Evolutionary conservation across 2,797 vertebrate genomes (phyloP).

Genomic region (Alfaro cultratus): DNA sequence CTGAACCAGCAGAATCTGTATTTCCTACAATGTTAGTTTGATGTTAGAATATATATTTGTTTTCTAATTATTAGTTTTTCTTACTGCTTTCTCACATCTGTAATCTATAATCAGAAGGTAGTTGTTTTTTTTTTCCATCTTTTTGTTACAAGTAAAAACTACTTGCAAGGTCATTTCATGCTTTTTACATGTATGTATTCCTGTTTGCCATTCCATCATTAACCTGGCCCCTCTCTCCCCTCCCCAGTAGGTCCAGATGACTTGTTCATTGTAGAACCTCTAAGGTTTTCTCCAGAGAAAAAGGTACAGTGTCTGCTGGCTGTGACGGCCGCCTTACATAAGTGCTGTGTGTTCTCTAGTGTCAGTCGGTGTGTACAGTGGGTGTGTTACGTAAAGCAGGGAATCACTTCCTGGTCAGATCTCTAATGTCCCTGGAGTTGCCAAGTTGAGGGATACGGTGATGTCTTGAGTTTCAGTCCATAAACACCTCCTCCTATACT

Average conservation of each 20-base stretch:
- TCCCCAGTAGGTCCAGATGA: slow-evolving; percentile 94
- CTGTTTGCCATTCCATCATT: slow-evolving; percentile 81
- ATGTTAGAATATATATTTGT: neutral
- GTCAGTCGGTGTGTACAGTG: slow-evolving; percentile 40
- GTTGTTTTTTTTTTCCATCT: too few relatives aligned
- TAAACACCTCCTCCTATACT: slow-evolving; percentile 40
- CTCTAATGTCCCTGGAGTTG: slow-evolving; percentile 27
- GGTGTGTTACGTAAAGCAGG: slow-evolving; percentile 31
- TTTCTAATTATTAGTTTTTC: slow-evolving; percentile 11
- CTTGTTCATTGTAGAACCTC: slow-evolving; percentile 98
- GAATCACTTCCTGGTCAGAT: slow-evolving; percentile 25
- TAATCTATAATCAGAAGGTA: neutral
- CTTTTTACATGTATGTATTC: slow-evolving; percentile 79
- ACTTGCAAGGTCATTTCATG: slow-evolving; percentile 81
- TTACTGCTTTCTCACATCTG: neutral
- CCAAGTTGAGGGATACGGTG: slow-evolving; percentile 9
- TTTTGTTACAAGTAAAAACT: slow-evolving; percentile 48
- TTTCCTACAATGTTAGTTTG: slow-evolving; percentile 18
- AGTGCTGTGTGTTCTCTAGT: slow-evolving; percentile 62
- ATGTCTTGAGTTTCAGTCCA: slow-evolving; percentile 37
- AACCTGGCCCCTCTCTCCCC: slow-evolving; percentile 81
- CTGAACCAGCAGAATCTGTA: neutral
- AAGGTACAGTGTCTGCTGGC: slow-evolving; percentile 88
- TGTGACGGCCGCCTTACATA: slow-evolving; percentile 51
- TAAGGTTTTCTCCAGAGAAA: slow-evolving; percentile 99